Evolutionary conservation across 1,140 invertebrate species (phyloP), one percentile per base, ranked within the genome.

Genomic region (Drosophila biarmipes): DNA sequence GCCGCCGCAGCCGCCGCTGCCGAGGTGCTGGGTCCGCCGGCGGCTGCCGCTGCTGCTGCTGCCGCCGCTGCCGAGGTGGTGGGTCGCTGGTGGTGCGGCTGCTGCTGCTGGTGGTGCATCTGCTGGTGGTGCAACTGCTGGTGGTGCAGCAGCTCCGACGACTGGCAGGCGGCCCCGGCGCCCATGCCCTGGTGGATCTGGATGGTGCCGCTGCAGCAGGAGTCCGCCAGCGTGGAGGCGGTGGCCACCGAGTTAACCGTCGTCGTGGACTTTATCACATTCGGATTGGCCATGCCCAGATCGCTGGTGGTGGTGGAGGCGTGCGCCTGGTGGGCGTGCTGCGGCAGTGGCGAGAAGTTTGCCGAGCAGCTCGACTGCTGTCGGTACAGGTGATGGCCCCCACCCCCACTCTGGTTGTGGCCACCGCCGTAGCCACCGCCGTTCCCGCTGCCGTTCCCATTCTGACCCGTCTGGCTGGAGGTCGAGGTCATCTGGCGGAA

Each of bases 221-320:
- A 91, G 19, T 91, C 90, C 19, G 91, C 91, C 38, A 91, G 49
- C 27, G 90, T 91, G 0, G 90, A 91, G 43, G 90, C 90, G n/a
- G 91, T 91, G 61, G 91, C 84, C 63, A 84, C 81, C 72, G 91
- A 91, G 53, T 91, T 90, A 31, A 91, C 91, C 43, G 91, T 92
- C 49, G 91, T 91, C 54, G 91, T 91, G 29, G 90, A 91, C 62
- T 90, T 92, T 90, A 91, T 92, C 89, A 92, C 91, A 92, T 92
- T 91, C 61, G 91, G 72, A 82, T 92, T 92, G 59, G 80, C 87
- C 62, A 92, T 71, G 53, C 73, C 73, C 69, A 92, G 58, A 45
- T 92, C 91, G 64, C 80, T 74, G 49, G 91, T 92, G 59, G 87
- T 92, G 2, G 91, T 92, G 66, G 91, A 92, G 51, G 90, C 90